These are phyloP conservation scores for Echiichthys vipera DNA, from an alignment of 2,797 vertebrate species.

Conservation along the genomic window DNA sequence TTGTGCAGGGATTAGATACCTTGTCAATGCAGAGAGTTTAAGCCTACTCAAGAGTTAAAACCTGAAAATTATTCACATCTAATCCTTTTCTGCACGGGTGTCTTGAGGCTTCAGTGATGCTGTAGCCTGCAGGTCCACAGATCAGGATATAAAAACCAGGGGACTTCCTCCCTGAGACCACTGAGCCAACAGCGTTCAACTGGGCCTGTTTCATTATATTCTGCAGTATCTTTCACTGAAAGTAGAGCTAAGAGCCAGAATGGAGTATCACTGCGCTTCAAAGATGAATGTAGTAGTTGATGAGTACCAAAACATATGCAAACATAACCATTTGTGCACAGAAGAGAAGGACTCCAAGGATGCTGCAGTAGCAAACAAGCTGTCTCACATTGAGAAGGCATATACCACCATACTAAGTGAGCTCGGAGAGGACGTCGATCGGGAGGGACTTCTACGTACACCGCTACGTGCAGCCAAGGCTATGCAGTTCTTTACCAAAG, in stretches of 20 bases:
- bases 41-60: neutral
- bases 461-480: conserved; percentile 59
- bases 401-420: conserved; percentile 80
- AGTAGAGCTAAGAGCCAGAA: neutral
- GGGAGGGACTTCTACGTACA: conserved; percentile 71
- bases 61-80: neutral
- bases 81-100: conserved; percentile 8
- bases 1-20: conserved; percentile 3
- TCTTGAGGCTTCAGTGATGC: conserved; percentile 14
- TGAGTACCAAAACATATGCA: conserved; percentile 51
- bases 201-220: neutral
- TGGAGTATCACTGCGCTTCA: conserved; percentile 20
- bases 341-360: conserved; percentile 57
- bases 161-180: neutral
- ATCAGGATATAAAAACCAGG: conserved; percentile 14
- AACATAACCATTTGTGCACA: conserved; percentile 40
- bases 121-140: neutral
- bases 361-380: conserved; percentile 14
- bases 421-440: conserved; percentile 80
- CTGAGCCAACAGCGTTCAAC: neutral
- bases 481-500: conserved; percentile 76
- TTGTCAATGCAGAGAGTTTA: neutral
- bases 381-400: conserved; percentile 68
- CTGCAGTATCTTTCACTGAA: neutral
- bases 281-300: conserved; percentile 57